phyloP scores from a whole-genome alignment of 2,888 invertebrate species.

The Drosophila sordidapex region DNA sequence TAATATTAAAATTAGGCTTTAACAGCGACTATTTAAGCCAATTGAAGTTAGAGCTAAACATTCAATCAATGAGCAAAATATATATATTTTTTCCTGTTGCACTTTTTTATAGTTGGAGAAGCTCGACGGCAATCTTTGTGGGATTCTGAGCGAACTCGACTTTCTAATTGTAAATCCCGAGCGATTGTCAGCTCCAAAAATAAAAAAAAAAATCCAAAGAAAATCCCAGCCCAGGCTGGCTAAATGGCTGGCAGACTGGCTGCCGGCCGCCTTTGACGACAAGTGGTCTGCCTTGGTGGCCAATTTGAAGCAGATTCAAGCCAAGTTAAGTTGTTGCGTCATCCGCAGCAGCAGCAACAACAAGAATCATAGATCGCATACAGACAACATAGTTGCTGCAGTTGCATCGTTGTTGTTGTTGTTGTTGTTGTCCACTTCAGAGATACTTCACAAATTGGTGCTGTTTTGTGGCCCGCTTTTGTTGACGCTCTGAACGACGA shows the following conservation, averaged over 20 bases:
- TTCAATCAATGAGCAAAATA: neutral
- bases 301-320: conserved; percentile 35
- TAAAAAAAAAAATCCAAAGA: neutral
- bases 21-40: too few relatives aligned
- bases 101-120: neutral
- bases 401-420: conserved; percentile 28
- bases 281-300: conserved; percentile 76
- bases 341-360: conserved; percentile 47
- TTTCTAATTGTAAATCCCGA: conserved; percentile 60
- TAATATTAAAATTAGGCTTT: neutral
- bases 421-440: conserved; percentile 57
- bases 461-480: conserved; percentile 71
- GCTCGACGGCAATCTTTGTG: neutral
- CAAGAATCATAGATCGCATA: conserved; percentile 50
- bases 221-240: conserved; percentile 11
- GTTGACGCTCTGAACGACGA: conserved; percentile 59
- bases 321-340: conserved; percentile 44
- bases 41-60: too few relatives aligned
- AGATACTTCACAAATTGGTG: conserved; percentile 80
- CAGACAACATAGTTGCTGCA: conserved; percentile 17
- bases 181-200: conserved; percentile 8
- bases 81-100: neutral
- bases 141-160: conserved; percentile 46
- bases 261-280: conserved; percentile 54
- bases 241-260: conserved; percentile 8